Base-by-base conservation (phyloP, 2,113 vertebrate genomes). In the Macrotis lagotis region DNA sequence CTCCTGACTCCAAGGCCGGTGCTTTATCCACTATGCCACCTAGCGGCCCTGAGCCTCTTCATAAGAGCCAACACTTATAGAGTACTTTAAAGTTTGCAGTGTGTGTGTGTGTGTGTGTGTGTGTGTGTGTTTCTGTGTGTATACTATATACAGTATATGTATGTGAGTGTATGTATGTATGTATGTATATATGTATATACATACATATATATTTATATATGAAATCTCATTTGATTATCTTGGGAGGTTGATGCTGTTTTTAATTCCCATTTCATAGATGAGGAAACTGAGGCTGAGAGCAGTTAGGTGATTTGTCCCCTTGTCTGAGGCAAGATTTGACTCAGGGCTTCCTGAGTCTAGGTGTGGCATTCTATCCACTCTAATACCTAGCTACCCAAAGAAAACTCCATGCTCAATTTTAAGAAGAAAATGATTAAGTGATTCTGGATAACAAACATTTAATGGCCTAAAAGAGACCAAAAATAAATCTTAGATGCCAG, bases 401-500 rank as follows among this genome's bases (percentile, higher is more conserved):
- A 55, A 92, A 90, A 37, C 50, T 88, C 92, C 88, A 50, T 74
- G 52, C 31, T 74, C 44, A 83, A 22, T 83, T n/a, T n/a, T n/a
- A 53, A 59, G 91, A 92, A 88, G 22, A 3, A 1, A 92, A 93
- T 50, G 91, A 50, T 48, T 9, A 19, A 51, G 89, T 12, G 51
- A 10, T 25, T 31, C 89, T 89, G 48, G 91, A n/a, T 0, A 0
- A 74, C 47, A 55, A 94, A n/a, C n/a, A 49, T 52, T 91, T 26
- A 50, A 14, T 47, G 44, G 37, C 26, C 50, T 94, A 88, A 92
- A 66, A 90, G 50, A 96, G 37, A 52, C 48, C 25, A 90, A 94
- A 55, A 25, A 51, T 93, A 94, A 51, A 48, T n/a, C 52, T 31
- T n/a, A 16, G 83, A 31, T 48, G 31, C 48, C n/a, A 25, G 51